Percentiles rank a stretch among this genome's conserved stretches.
Evolutionary conservation across 1,140 invertebrate species (phyloP).

Genomic region (Brachystomella parvula): DNA sequence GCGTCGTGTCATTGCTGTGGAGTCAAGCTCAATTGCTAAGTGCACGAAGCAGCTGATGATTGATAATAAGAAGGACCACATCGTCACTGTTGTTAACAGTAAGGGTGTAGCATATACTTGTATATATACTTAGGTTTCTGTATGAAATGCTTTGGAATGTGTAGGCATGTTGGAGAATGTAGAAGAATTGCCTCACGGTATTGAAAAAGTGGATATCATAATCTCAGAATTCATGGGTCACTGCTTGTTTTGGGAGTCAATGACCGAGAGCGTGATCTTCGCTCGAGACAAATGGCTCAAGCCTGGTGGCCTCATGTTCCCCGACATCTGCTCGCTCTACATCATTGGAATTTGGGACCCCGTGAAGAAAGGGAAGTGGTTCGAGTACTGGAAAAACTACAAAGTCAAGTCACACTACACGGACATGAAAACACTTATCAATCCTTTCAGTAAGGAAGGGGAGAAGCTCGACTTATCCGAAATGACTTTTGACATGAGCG

Average conservation of each 20-base stretch:
- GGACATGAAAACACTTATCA: too few species aligned
- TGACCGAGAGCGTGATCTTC: slow-evolving; percentile 84
- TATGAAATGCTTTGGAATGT: slow-evolving; percentile 52
- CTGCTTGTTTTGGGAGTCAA: slow-evolving; percentile 94
- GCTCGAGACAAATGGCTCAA: slow-evolving; percentile 88
- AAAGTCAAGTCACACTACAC: not conserved
- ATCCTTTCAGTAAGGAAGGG: not conserved
- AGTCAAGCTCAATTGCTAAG: slow-evolving; percentile 81
- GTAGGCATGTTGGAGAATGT: slow-evolving; percentile 70
- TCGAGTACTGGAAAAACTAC: not conserved
- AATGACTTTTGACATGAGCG: too few species aligned
- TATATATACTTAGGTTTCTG: not conserved
- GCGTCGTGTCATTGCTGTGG: slow-evolving; percentile 82
- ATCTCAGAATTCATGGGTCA: slow-evolving; percentile 99
- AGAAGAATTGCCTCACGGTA: slow-evolving; percentile 71
- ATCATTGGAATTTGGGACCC: slow-evolving; percentile 54
- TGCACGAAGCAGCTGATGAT: slow-evolving; percentile 76
- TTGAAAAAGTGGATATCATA: slow-evolving; percentile 86
- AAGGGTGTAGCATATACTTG: slow-evolving; percentile 42
- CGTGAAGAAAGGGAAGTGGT: not conserved
- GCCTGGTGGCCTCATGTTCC: slow-evolving; percentile 70
- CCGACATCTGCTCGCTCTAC: slow-evolving; percentile 81
- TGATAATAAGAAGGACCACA: slow-evolving; percentile 42
- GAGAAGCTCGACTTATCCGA: not conserved
- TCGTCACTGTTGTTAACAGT: not conserved